A percentile compares a stretch with the other conserved stretches of the same genome.
These are phyloP conservation scores for Enteromius unitaeniatus DNA, from an alignment of 2,797 vertebrate genomes.

Conservation along the genomic window DNA sequence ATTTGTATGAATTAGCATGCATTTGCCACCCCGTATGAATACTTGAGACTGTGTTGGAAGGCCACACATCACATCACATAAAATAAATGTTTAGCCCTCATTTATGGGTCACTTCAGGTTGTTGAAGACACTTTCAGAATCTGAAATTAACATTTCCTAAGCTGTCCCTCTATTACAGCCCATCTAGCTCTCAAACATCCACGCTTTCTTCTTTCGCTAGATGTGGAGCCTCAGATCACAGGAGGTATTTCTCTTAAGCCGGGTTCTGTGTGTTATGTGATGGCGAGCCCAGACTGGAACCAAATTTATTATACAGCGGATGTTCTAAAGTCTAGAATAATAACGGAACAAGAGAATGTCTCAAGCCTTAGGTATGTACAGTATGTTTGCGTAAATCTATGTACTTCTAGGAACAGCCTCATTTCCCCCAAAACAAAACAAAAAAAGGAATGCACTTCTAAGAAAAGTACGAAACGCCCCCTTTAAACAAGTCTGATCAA, in stretches of 20 bases:
- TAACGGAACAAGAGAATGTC: background rate
- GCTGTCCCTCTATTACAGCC: background rate
- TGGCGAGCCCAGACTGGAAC: conserved; percentile 12
- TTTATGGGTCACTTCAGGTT: background rate
- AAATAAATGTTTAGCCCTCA: background rate
- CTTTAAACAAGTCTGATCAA: conserved; percentile 17
- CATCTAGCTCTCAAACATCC: background rate
- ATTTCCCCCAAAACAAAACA: background rate
- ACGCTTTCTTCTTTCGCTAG: background rate
- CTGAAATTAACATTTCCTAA: background rate
- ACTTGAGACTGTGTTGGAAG: background rate
- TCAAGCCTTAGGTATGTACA: conserved; percentile 9
- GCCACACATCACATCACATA: background rate
- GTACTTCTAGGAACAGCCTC: conserved; percentile 12
- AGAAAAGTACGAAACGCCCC: background rate
- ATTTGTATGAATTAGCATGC: no score
- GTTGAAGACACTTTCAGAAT: background rate
- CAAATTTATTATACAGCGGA: background rate
- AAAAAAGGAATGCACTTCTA: conserved; percentile 4
- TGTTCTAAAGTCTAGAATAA: background rate
- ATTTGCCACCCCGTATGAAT: no score
- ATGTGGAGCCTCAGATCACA: background rate
- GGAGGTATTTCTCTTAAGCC: background rate
- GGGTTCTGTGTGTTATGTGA: background rate
- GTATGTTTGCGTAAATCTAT: background rate